These are phyloP conservation scores for Taurulus bubalis DNA, from an alignment of 2,113 vertebrate genomes.

Conservation along the genomic window DNA sequence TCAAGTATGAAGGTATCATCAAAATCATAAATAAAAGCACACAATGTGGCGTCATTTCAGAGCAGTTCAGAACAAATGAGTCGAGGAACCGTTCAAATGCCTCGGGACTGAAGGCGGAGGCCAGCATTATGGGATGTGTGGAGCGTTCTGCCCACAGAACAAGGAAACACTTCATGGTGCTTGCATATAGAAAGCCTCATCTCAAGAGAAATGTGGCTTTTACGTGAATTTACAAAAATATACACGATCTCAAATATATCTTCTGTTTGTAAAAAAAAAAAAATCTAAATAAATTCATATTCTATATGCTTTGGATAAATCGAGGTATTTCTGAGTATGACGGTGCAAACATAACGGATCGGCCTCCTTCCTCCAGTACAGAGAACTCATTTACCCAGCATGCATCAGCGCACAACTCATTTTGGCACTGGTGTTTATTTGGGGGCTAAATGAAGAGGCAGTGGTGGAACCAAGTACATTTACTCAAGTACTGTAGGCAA, in stretches of 20 bases:
- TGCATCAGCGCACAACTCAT: no score
- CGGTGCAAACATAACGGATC: not conserved
- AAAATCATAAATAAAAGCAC: slow-evolving; percentile 45
- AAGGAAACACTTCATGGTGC: slow-evolving; percentile 51
- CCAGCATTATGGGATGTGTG: slow-evolving; percentile 34
- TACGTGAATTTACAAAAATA: slow-evolving; percentile 67
- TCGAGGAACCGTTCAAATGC: slow-evolving; percentile 43
- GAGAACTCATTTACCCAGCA: no score
- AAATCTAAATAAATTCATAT: slow-evolving; percentile 27
- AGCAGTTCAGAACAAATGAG: not conserved
- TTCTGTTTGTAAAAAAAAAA: slow-evolving; percentile 28
- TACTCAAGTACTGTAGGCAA: no score
- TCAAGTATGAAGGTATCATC: slow-evolving; percentile 68
- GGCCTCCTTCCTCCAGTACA: not conserved
- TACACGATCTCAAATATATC: slow-evolving; percentile 53
- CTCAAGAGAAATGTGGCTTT: slow-evolving; percentile 70
- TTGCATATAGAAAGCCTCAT: slow-evolving; percentile 76
- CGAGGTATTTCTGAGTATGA: slow-evolving; percentile 56
- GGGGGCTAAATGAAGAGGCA: no score
- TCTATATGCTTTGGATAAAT: slow-evolving; percentile 71
- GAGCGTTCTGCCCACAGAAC: no score
- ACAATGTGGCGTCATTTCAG: slow-evolving; percentile 21
- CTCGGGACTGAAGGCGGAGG: slow-evolving; percentile 29
- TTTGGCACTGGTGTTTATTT: no score
- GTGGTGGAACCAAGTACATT: no score